Conservation (phyloP, 2,888 invertebrate genomes). For the Cryptops parisi region DNA sequence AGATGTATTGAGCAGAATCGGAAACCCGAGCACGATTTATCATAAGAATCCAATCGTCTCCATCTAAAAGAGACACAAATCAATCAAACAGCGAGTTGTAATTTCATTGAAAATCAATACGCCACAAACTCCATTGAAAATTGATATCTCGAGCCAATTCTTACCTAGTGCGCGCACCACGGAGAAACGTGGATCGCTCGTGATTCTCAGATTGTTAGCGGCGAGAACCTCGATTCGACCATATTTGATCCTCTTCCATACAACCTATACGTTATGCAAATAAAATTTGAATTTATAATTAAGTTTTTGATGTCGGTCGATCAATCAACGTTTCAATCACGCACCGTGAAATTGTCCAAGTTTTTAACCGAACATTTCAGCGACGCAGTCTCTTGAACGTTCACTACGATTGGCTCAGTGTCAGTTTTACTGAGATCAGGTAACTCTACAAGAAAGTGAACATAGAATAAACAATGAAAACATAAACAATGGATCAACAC, state of each 20-base stretch:
- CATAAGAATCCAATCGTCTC: constrained; percentile 71
- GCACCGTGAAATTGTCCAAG: constrained; percentile 51
- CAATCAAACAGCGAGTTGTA: no score
- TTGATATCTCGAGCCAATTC: no score
- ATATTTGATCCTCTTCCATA: constrained; percentile 19
- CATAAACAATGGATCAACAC: no score
- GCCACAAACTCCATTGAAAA: no score
- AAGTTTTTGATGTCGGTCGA: neutral
- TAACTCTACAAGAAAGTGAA: neutral
- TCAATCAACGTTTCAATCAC: constrained; percentile 4
- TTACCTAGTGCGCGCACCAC: constrained; percentile 64
- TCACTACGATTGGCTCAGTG: constrained; percentile 38
- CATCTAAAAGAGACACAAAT: constrained; percentile 45
- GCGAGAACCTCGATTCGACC: constrained; percentile 38
- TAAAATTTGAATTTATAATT: neutral
- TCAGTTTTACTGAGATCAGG: constrained; percentile 9
- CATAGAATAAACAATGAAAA: neutral
- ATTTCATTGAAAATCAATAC: no score
- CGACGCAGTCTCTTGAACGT: constrained; percentile 60
- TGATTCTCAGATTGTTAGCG: constrained; percentile 57
- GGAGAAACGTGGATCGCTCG: constrained; percentile 53
- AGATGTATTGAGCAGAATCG: constrained; percentile 65
- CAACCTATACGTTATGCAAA: constrained; percentile 17
- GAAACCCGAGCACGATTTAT: constrained; percentile 51
- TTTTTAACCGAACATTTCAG: constrained; percentile 64